Evolutionary conservation across 2,797 vertebrate genomes (phyloP), one percentile per base, ranked within the genome.

Genomic region (Coregonus ussuriensis): DNA sequence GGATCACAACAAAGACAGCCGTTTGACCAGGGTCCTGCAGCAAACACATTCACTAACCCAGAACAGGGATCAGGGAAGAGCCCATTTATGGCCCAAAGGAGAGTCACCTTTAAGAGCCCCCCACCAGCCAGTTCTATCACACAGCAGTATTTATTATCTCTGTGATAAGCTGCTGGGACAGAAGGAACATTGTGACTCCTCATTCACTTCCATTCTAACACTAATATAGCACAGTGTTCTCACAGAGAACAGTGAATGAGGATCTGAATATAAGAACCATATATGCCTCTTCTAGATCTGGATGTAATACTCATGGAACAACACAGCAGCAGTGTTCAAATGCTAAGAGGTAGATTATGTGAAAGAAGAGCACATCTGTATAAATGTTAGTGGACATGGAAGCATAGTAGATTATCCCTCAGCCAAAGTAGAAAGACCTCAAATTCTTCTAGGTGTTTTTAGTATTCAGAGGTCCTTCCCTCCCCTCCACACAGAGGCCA

Each of bases 41-140:
- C 9, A 47, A 13, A 41, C 52, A 80, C 53, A 86, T 3, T 73
- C 59, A 80, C 21, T 76, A 66, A 67, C 15, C 53, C 31, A 29
- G 54, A 76, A n/a, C 33, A 33, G 0, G 31, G 31, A 33, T 2
- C 18, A 18, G 16, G n/a, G 6, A 9, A 65, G 3, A 25, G 25
- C 47, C 72, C 84, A 74, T 67, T 75, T 79, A 16, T 56, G 16
- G 16, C 5, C 62, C 62, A 11, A n/a, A 65, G 25, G n/a, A 63
- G 9, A 13, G n/a, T 52, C 71, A 86, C 77, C 70, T 76, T 79
- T 29, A 52, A 79, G 84, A 88, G 83, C 71, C 79, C 83, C 82
- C 74, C 13, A 59, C 47, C 72, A 68, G 75, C 87, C 82, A 77
- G 35, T 83, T 54, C 9, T 3, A 47, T 47, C 41, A 47, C 16